These are phyloP conservation scores for Mycteria americana DNA, from an alignment of 2,797 vertebrate genomes.

Conservation along the genomic window DNA sequence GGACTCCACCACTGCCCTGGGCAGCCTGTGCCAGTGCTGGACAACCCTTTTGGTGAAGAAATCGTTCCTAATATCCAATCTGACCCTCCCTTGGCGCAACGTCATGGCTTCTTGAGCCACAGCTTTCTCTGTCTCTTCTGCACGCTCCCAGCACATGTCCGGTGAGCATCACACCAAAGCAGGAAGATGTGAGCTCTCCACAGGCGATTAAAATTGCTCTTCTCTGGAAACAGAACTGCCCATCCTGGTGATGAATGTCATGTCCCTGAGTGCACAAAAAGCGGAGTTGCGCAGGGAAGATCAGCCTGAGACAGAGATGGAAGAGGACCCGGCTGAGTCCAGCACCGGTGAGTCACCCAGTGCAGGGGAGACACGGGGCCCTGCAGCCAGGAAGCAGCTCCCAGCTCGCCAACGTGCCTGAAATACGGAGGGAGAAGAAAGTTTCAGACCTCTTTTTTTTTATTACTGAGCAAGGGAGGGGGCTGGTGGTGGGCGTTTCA, in stretches of 20 bases:
- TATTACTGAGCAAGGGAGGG: no score
- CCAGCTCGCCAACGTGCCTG: neutral
- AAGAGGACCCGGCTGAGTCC: neutral
- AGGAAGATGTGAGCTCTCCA: neutral
- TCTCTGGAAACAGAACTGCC: neutral
- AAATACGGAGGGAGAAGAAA: neutral
- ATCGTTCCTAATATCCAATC: neutral
- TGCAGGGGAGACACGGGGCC: accelerated
- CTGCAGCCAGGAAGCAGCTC: neutral
- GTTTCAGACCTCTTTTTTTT: neutral
- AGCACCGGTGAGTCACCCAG: neutral
- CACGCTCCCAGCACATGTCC: accelerated
- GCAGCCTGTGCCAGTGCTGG: neutral
- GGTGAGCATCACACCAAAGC: neutral
- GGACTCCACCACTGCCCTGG: neutral
- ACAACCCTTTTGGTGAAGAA: neutral
- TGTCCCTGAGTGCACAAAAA: neutral
- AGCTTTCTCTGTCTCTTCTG: neutral
- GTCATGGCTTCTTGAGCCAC: accelerated
- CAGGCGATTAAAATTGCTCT: neutral
- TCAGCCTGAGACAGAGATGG: accelerated
- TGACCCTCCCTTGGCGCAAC: no score
- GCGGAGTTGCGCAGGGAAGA: accelerated
- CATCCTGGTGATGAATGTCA: neutral
- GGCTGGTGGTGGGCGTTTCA: neutral